phyloP scores from a whole-genome alignment of 2,113 vertebrate genomes.

The Probosciger aterrimus region DNA sequence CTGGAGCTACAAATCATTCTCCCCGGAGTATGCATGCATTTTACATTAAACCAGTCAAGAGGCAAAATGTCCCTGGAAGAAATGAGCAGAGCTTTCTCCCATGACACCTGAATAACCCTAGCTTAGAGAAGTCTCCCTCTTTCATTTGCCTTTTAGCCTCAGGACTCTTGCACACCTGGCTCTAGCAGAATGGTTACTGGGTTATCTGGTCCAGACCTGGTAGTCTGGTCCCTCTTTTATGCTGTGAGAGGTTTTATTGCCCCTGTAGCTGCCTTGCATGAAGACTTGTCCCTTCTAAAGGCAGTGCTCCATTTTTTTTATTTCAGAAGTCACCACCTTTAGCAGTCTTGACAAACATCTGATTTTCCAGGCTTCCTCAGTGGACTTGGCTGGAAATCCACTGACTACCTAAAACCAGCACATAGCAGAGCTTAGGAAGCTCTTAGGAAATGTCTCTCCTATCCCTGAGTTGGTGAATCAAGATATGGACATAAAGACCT shows the following conservation, averaged over 20 bases:
- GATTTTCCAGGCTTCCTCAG: not conserved
- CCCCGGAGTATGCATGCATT: not conserved
- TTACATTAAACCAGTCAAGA: not conserved
- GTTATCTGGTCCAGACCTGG: not conserved
- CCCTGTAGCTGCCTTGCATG: not conserved
- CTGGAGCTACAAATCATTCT: not conserved
- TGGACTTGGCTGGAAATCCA: not conserved
- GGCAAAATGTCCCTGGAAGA: not conserved
- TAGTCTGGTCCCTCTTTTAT: not conserved
- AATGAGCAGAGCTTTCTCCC: not conserved
- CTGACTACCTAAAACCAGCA: not conserved
- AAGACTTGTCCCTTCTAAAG: not conserved
- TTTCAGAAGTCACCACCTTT: not conserved
- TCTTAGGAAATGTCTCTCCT: not conserved
- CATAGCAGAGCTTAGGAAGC: not conserved
- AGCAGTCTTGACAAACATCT: not conserved
- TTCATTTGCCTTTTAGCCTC: not conserved
- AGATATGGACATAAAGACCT: not conserved
- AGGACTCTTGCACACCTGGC: not conserved
- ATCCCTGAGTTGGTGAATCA: not conserved
- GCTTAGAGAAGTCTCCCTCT: not conserved
- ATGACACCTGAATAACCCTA: not conserved
- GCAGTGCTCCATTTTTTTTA: not conserved
- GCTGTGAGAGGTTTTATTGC: rapidly evolving
- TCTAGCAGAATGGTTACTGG: not conserved